A percentile compares a stretch with the other conserved stretches of the same genome.
phyloP scores from a whole-genome alignment of 2,797 vertebrate species.

The Aldrovandia affinis region DNA sequence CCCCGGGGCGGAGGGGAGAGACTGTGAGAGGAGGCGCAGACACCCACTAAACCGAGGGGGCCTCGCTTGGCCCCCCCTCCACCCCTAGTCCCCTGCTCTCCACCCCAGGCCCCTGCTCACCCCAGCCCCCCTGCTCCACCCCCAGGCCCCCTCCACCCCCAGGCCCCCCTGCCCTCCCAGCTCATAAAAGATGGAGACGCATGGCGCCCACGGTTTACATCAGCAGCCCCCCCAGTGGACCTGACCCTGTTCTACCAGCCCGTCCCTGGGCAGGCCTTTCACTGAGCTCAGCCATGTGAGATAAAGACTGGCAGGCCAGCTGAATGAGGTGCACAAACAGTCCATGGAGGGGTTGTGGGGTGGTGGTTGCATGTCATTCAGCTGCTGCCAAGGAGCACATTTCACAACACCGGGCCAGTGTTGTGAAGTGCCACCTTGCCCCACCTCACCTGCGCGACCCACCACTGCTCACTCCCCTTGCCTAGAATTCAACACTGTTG shows the following conservation, averaged over 20 bases:
- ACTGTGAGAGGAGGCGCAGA: constrained; percentile 70
- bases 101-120: not conserved
- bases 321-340: constrained; percentile 68
- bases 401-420: constrained; percentile 31
- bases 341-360: constrained; percentile 53
- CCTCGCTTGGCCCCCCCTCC: constrained; percentile 57
- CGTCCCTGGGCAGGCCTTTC: constrained; percentile 68
- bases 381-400: constrained; percentile 52
- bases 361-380: constrained; percentile 48
- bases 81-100: constrained; percentile 51
- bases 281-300: constrained; percentile 76
- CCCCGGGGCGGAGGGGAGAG: constrained; percentile 78
- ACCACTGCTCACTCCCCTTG: not conserved
- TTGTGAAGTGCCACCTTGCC: too few relatives aligned
- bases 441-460: not conserved
- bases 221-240: constrained; percentile 33
- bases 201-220: constrained; percentile 46
- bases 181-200: constrained; percentile 51
- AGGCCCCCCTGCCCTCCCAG: constrained; percentile 69
- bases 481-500: not conserved
- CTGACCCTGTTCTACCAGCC: constrained; percentile 36
- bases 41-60: too few relatives aligned
- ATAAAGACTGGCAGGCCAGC: constrained; percentile 77
- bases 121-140: constrained; percentile 57
- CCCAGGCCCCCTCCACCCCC: constrained; percentile 73